A percentile compares a stretch with the other conserved stretches of the same genome.
Evolutionary conservation across 2,113 vertebrate genomes (phyloP).

Genomic region (Petrocephalus microphthalmus): DNA sequence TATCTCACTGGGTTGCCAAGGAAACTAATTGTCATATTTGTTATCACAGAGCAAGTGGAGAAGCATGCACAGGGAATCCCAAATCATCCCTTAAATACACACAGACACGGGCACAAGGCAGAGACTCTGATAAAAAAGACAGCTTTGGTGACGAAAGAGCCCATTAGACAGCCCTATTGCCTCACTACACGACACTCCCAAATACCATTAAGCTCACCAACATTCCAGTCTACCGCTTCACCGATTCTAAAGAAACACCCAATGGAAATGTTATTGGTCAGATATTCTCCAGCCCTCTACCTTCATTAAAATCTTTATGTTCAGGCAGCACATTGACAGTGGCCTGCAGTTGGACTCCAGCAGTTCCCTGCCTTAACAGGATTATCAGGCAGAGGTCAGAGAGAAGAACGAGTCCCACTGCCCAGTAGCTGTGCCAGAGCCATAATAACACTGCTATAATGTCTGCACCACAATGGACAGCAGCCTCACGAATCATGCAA

Average conservation of each 20-base stretch:
- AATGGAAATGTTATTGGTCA: background rate
- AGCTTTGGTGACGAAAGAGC: background rate
- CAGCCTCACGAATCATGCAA: background rate
- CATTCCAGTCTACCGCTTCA: background rate
- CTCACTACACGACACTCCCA: background rate
- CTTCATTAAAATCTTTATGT: background rate
- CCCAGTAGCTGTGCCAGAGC: background rate
- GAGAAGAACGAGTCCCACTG: background rate
- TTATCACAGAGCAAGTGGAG: background rate
- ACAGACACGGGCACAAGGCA: background rate
- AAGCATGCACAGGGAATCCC: background rate
- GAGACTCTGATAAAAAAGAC: background rate
- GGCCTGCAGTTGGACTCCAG: background rate
- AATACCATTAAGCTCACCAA: background rate
- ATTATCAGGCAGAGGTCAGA: background rate
- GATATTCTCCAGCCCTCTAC: background rate
- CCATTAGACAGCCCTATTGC: background rate
- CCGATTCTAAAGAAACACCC: background rate
- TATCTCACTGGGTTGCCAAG: constrained; percentile 6
- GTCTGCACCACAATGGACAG: background rate
- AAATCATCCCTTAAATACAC: background rate
- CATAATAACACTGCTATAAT: background rate
- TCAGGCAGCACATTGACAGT: background rate
- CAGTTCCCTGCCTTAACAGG: background rate
- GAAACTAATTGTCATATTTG: background rate